Evolutionary conservation across 23 tunicate species (phyloP).

Genomic region (Halocynthia roretzi): DNA sequence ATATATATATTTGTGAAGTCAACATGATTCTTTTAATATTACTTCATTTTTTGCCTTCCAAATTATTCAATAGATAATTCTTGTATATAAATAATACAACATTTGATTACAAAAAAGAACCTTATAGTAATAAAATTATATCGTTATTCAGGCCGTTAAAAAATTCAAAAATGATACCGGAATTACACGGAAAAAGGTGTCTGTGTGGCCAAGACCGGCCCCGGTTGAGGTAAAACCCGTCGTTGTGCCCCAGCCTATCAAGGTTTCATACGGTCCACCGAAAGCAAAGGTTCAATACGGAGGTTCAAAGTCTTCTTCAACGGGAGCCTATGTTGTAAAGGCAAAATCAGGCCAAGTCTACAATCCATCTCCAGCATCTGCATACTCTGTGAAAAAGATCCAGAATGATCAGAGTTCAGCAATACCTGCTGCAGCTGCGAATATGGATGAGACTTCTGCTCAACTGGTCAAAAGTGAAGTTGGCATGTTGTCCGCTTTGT

Average conservation of each 20-base stretch:
- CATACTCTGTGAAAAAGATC: constrained; percentile 11
- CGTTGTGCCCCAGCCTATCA: constrained; percentile 30
- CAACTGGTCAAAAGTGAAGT: background rate
- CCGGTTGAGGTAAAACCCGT: constrained; percentile 44
- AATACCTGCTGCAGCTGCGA: background rate
- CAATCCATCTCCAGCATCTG: background rate
- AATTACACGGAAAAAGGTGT: constrained; percentile 54
- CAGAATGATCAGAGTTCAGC: background rate
- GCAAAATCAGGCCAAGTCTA: constrained; percentile 58
- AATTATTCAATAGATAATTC: too few species aligned
- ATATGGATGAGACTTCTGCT: background rate
- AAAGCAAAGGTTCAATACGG: constrained; percentile 3
- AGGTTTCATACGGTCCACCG: constrained; percentile 71
- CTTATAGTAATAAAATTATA: background rate
- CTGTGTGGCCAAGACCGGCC: constrained; percentile 96
- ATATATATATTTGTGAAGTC: too few species aligned
- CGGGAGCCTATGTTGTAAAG: constrained; percentile 57
- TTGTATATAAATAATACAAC: too few species aligned
- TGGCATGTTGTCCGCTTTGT: background rate
- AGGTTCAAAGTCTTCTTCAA: background rate
- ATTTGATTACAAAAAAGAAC: too few species aligned
- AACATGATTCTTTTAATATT: too few species aligned
- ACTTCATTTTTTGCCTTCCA: too few species aligned
- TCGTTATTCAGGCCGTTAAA: constrained; percentile 63
- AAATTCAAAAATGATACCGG: constrained; percentile 82